Evolutionary conservation across 2,113 vertebrate genomes (phyloP).

Genomic region (Peucedramus taeniatus): DNA sequence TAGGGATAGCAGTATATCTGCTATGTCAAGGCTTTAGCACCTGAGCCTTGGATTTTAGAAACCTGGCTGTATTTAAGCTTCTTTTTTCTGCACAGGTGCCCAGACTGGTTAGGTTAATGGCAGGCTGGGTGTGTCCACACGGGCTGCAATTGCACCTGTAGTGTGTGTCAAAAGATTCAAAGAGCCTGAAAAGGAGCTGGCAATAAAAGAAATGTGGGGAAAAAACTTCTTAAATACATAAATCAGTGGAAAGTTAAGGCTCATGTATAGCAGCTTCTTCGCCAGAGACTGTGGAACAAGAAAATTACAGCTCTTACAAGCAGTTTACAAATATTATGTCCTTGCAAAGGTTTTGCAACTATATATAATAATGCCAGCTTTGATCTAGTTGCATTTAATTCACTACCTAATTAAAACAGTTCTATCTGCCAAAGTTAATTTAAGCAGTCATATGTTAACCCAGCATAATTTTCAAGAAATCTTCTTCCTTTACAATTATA

Average conservation of each 20-base stretch:
- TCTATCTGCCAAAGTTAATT: constrained; percentile 8
- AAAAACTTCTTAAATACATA: neutral
- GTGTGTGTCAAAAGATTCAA: neutral
- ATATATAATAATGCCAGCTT: neutral
- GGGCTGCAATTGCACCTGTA: neutral
- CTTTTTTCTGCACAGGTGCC: neutral
- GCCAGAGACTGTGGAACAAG: neutral
- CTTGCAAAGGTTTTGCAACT: neutral
- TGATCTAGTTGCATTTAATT: neutral
- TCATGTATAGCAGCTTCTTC: neutral
- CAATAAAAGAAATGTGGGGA: neutral
- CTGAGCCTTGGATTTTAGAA: neutral
- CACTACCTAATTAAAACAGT: neutral
- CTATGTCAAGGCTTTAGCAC: neutral
- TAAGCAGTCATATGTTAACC: constrained; percentile 11
- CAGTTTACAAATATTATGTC: neutral
- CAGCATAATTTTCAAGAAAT: constrained; percentile 5
- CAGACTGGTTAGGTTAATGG: neutral
- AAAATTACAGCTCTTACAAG: neutral
- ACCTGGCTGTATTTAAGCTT: neutral
- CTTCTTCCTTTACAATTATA: neutral
- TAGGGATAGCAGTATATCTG: neutral
- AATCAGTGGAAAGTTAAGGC: neutral
- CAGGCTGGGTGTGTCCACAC: neutral
- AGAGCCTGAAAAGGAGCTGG: neutral